phyloP scores from a whole-genome alignment of 2,888 invertebrate species.

The Leptinotarsa tumamoca region DNA sequence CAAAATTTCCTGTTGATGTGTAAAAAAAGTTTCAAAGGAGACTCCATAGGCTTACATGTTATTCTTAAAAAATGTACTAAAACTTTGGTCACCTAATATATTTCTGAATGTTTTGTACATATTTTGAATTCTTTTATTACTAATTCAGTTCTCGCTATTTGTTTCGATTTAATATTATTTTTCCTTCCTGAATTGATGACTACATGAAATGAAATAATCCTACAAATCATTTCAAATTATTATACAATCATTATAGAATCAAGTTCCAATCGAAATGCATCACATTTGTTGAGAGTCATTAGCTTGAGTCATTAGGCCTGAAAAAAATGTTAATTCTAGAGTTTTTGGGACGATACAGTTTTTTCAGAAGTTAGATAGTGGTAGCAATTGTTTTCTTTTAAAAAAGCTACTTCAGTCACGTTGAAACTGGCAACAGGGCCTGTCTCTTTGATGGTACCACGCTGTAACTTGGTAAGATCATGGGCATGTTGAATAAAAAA shows the following conservation, averaged over 20 bases:
- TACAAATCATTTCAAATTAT: background rate
- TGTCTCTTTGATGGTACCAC: background rate
- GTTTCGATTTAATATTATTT: too few species aligned
- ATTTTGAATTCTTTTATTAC: too few species aligned
- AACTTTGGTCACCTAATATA: too few species aligned
- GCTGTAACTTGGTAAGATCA: constrained; percentile 4
- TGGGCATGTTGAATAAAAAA: background rate
- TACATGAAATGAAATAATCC: background rate
- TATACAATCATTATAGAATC: background rate
- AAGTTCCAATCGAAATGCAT: background rate
- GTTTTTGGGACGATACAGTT: background rate
- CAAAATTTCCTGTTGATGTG: too few species aligned
- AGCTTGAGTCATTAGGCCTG: background rate
- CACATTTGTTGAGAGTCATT: background rate
- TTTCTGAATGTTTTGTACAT: too few species aligned
- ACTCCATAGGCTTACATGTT: too few species aligned
- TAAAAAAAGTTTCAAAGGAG: too few species aligned
- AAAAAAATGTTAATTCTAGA: background rate
- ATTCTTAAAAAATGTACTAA: too few species aligned
- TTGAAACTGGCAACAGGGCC: background rate
- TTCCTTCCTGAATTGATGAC: background rate
- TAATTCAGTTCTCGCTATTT: background rate
- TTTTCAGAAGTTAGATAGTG: background rate
- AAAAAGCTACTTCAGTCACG: background rate
- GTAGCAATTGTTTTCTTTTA: background rate